Conservation (phyloP, 1,140 invertebrate genomes). For the Drosophila ambigua region DNA sequence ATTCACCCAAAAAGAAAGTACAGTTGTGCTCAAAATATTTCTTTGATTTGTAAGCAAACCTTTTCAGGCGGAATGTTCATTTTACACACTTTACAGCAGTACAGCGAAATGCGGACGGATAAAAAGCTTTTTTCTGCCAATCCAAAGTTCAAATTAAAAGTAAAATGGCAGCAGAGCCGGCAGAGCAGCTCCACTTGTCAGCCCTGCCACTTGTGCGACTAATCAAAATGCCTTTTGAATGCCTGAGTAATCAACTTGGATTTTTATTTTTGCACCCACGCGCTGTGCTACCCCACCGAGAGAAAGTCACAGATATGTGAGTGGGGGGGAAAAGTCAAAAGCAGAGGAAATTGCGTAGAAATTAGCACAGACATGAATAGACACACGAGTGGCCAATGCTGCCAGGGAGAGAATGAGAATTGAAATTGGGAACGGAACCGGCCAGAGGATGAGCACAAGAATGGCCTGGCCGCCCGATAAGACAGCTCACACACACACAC, state of each 20-base stretch:
- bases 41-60: background rate
- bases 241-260: slow-evolving; percentile 72
- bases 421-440: slow-evolving; percentile 15
- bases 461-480: slow-evolving; percentile 56
- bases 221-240: slow-evolving; percentile 81
- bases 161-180: slow-evolving; percentile 52
- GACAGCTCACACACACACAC: slow-evolving; percentile 34
- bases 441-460: slow-evolving; percentile 26
- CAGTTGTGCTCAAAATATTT: slow-evolving; percentile 12
- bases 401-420: background rate
- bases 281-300: background rate
- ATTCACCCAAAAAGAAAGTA: background rate
- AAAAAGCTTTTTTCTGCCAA: slow-evolving; percentile 22
- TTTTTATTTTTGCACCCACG: slow-evolving; percentile 38
- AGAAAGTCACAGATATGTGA: slow-evolving; percentile 49
- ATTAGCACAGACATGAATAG: slow-evolving; percentile 78
- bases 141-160: slow-evolving; percentile 62
- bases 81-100: slow-evolving; percentile 8
- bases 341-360: slow-evolving; percentile 65
- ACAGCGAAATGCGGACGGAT: slow-evolving; percentile 15
- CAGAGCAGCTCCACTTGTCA: slow-evolving; percentile 17
- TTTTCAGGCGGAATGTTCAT: background rate
- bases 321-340: slow-evolving; percentile 3
- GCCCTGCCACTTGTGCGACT: slow-evolving; percentile 65
- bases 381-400: slow-evolving; percentile 59